Percentiles rank a stretch among this genome's conserved stretches.
Evolutionary conservation across 2,888 invertebrate species (phyloP).

Genomic region (Acleris laterana): DNA sequence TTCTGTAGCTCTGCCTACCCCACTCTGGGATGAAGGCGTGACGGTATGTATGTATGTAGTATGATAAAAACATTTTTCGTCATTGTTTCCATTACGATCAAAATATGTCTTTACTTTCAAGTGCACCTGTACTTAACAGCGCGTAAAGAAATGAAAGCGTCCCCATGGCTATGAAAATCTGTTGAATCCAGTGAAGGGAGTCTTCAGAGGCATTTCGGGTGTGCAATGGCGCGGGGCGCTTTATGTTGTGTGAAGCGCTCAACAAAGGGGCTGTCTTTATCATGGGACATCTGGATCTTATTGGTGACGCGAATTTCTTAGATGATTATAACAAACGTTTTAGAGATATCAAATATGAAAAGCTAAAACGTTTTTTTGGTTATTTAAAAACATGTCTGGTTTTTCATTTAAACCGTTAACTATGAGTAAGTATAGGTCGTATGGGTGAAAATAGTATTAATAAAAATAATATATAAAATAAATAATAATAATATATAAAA

Average conservation of each 20-base stretch:
- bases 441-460: too few species aligned
- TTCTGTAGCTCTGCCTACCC: too few species aligned
- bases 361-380: too few species aligned
- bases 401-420: too few species aligned
- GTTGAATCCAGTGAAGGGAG: constrained; percentile 43
- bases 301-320: constrained; percentile 17
- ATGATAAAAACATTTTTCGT: too few species aligned
- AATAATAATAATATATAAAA: too few species aligned
- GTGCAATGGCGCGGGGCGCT: constrained; percentile 72
- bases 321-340: not conserved
- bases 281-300: constrained; percentile 27
- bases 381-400: too few species aligned
- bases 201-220: constrained; percentile 53
- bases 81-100: not conserved
- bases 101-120: not conserved
- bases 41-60: too few species aligned
- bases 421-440: too few species aligned
- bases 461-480: too few species aligned
- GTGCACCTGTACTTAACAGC: constrained; percentile 14
- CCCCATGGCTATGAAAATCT: constrained; percentile 39
- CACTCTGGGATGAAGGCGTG: too few species aligned
- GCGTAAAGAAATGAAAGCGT: constrained; percentile 50
- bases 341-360: not conserved
- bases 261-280: constrained; percentile 34
- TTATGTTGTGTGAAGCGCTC: constrained; percentile 76